These are phyloP conservation scores for Gadus macrocephalus DNA, from an alignment of 2,113 vertebrate genomes.

Conservation along the genomic window DNA sequence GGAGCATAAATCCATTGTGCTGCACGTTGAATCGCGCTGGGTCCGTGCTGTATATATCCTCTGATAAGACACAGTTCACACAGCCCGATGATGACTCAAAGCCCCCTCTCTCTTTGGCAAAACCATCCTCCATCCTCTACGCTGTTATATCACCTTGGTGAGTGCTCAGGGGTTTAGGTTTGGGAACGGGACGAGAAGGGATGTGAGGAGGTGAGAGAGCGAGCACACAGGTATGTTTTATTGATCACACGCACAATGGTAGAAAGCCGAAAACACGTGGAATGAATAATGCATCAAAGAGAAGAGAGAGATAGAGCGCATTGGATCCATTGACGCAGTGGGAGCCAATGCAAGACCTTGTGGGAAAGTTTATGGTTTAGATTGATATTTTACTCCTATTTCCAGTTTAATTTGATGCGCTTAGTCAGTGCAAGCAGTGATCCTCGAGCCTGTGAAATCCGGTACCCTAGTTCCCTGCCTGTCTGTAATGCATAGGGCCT, in stretches of 20 bases:
- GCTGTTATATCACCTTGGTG: constrained; percentile 44
- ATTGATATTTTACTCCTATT: too few species aligned
- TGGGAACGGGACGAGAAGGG: constrained; percentile 24
- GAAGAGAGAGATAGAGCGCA: constrained; percentile 29
- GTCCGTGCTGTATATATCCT: too few species aligned
- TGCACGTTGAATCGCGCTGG: too few species aligned
- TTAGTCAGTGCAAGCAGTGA: too few species aligned
- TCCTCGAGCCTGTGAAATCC: too few species aligned
- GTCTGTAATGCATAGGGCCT: too few species aligned
- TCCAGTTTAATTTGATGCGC: too few species aligned
- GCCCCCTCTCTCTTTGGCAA: constrained; percentile 14
- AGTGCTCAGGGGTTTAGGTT: constrained; percentile 26
- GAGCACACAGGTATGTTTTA: constrained; percentile 65
- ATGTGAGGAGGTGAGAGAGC: constrained; percentile 45
- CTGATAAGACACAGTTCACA: too few species aligned
- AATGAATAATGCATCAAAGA: constrained; percentile 63
- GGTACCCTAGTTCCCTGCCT: too few species aligned
- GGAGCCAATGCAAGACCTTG: neutral
- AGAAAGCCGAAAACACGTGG: constrained; percentile 54
- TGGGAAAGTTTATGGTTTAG: neutral
- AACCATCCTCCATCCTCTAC: constrained; percentile 27
- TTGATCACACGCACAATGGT: constrained; percentile 60
- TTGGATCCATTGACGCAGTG: neutral
- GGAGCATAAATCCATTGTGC: too few species aligned
- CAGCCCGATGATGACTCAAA: too few species aligned